Evolutionary conservation across 2,888 invertebrate genomes (phyloP).

Genomic region (Brachyopa scutellaris): DNA sequence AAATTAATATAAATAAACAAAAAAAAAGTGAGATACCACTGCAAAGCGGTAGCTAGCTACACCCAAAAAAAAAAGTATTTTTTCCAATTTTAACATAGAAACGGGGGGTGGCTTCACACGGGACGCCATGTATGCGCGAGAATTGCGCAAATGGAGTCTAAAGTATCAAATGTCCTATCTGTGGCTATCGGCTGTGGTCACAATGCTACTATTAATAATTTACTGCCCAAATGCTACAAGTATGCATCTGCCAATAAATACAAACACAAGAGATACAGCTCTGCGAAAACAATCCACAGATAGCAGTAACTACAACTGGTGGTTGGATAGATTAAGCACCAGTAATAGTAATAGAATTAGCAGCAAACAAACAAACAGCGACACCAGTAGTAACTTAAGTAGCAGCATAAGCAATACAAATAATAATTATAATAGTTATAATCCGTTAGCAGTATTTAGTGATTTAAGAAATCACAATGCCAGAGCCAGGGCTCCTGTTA

Average conservation of each 20-base stretch:
- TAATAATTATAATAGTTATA: slow-evolving; percentile 64
- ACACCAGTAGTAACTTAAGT: slow-evolving; percentile 74
- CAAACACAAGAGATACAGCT: slow-evolving; percentile 68
- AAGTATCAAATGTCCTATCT: slow-evolving; percentile 82
- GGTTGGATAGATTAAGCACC: slow-evolving; percentile 54
- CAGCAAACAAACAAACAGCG: slow-evolving; percentile 63
- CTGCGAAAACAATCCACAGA: slow-evolving; percentile 51
- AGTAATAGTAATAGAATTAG: slow-evolving; percentile 56
- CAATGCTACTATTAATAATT: slow-evolving; percentile 80
- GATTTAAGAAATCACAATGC: slow-evolving; percentile 71
- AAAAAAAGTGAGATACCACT: slow-evolving; percentile 36
- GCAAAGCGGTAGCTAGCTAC: slow-evolving; percentile 24
- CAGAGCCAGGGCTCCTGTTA: slow-evolving; percentile 70
- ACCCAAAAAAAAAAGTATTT: slow-evolving; percentile 8
- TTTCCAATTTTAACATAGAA: slow-evolving; percentile 58
- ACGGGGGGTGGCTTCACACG: slow-evolving; percentile 71
- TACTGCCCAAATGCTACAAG: slow-evolving; percentile 78
- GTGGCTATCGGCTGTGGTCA: slow-evolving; percentile 80
- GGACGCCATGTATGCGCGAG: slow-evolving; percentile 83
- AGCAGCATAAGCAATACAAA: slow-evolving; percentile 66
- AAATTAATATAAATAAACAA: slow-evolving; percentile 22
- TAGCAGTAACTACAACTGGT: slow-evolving; percentile 66
- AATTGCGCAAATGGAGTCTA: slow-evolving; percentile 83
- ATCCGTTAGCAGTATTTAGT: slow-evolving; percentile 71
- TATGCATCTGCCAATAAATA: slow-evolving; percentile 75